Evolutionary conservation across 2,888 invertebrate species (phyloP), one percentile per base, ranked within the genome.

Genomic region (Esperia sulphurella): DNA sequence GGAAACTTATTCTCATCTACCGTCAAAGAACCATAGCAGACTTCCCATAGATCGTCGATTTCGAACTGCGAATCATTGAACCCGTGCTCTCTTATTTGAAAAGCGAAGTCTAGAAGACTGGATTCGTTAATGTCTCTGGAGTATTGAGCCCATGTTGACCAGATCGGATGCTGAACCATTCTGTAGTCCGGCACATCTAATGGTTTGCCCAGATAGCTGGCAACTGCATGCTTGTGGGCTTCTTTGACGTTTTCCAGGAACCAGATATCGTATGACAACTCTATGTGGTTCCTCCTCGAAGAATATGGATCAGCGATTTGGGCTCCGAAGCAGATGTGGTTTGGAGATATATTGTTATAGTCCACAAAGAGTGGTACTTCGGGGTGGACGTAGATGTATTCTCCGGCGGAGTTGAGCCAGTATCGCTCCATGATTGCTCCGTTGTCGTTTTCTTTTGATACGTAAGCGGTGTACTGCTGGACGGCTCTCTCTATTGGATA

Each of bases 1-100:
- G 94, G 92, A 68, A 97, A 97, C 72, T 94, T 95, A 0, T 67
- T 75, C 8, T 83, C 77, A 60, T 95, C 92, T 52, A 97, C 95
- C 10, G 90, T 91, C 30, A 95, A 83, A 8, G 95, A 94, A 0
- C 97, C 97, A 64, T 97, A 96, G 65, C 95, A 95, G 0, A 91
- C 91, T 72, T 97, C 96, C 96, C 97, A 97, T 12, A 93, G 90
- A 69, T 97, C 97, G 66, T 97, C 97, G 41, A 98, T 95, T 85
- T 97, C 97, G 38, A 95, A 74, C 67, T 96, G 95, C 43, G 95
- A 94, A 61, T 93, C 91, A 1, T 90, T 87, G 61, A 95, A 96
- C 0, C 92, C 92, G 48, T 94, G 68, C 0, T 83, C 71, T 1
- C 86, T 63, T 45, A 97, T 95, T 53, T 93, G 90, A 7, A 92